Percentiles rank a stretch among this genome's conserved stretches.
phyloP scores from a whole-genome alignment of 2,113 vertebrate genomes.

The Nymphicus hollandicus region DNA sequence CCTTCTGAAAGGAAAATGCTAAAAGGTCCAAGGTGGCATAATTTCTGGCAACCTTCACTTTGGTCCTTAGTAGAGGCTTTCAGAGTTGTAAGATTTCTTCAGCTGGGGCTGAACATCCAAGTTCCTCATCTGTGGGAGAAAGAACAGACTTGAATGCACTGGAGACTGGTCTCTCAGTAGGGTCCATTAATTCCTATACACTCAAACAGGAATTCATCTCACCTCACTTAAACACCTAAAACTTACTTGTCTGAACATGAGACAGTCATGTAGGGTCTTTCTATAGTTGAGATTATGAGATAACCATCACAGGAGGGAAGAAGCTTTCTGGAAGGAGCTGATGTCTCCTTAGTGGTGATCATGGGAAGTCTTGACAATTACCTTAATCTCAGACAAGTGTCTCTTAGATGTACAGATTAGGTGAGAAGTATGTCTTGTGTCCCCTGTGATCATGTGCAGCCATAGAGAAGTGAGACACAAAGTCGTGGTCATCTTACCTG shows the following conservation, averaged over 20 bases:
- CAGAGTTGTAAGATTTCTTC: neutral
- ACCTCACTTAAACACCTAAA: neutral
- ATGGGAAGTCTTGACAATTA: neutral
- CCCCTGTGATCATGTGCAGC: neutral
- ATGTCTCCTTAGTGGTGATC: neutral
- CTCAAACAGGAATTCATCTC: neutral
- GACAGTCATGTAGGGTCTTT: neutral
- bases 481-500: neutral
- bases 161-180: neutral
- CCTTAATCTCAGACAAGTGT: neutral
- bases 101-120: neutral
- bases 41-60: neutral
- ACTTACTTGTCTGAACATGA: neutral
- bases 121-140: neutral
- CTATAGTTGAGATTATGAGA: neutral
- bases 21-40: neutral
- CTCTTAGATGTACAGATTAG: neutral
- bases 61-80: neutral
- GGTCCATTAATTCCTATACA: neutral
- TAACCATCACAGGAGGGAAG: neutral
- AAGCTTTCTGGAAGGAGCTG: neutral
- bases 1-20: neutral
- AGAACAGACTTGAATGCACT: neutral
- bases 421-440: neutral
- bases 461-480: neutral